Evolutionary conservation across 2,888 invertebrate genomes (phyloP).

Genomic region (Apamea epomidion): DNA sequence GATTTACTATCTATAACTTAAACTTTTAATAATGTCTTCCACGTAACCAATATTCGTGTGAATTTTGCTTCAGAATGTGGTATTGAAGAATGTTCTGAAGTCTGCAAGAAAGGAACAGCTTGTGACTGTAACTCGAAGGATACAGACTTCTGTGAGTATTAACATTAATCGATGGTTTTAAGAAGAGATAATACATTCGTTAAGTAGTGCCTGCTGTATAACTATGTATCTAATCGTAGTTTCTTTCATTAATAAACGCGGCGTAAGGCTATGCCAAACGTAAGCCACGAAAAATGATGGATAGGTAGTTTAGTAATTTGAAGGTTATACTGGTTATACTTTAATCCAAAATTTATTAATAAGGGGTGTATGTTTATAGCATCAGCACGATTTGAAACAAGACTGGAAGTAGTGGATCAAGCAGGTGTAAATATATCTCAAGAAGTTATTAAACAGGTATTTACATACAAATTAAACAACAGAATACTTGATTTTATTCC

Average conservation of each 20-base stretch:
- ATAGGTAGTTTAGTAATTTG: neutral
- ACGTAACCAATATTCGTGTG: neutral
- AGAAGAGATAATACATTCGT: neutral
- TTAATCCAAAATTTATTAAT: neutral
- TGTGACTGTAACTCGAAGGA: too few relatives aligned
- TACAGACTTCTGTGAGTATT: too few relatives aligned
- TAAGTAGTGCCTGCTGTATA: slow-evolving; percentile 55
- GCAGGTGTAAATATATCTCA: slow-evolving; percentile 83
- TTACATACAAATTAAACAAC: neutral
- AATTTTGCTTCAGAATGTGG: slow-evolving; percentile 77
- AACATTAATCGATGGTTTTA: too few relatives aligned
- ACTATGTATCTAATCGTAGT: neutral
- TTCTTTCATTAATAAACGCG: neutral
- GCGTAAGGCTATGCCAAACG: neutral
- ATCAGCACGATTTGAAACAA: slow-evolving; percentile 91
- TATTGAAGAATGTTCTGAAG: slow-evolving; percentile 84
- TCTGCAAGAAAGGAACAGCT: slow-evolving; percentile 66
- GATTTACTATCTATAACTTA: neutral
- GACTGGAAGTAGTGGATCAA: slow-evolving; percentile 88
- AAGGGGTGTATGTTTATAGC: slow-evolving; percentile 80
- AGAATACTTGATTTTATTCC: slow-evolving; percentile 19
- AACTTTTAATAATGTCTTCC: neutral
- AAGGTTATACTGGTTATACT: neutral
- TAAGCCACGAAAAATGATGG: neutral
- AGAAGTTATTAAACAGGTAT: slow-evolving; percentile 82